Conservation (phyloP, 2,113 vertebrate genomes). For the Phycodurus eques region DNA sequence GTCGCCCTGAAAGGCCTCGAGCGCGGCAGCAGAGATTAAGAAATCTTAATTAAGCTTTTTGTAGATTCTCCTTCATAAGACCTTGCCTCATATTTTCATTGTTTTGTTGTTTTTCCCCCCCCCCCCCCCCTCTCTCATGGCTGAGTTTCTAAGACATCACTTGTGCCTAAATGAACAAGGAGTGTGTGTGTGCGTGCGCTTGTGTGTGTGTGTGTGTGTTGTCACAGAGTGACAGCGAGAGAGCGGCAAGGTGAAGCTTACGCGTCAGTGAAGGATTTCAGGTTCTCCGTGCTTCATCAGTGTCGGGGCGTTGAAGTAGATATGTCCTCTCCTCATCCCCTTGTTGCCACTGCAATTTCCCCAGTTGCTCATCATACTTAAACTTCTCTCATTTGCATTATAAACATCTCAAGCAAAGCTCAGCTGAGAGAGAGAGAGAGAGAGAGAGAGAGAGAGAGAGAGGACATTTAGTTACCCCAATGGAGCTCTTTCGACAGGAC, state of each 20-base stretch:
- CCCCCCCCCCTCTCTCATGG: conserved; percentile 24
- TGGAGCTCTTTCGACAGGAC: conserved; percentile 35
- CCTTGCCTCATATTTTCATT: conserved; percentile 54
- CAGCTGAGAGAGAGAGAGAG: conserved; percentile 62
- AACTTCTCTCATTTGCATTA: conserved; percentile 69
- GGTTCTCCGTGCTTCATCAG: conserved; percentile 59
- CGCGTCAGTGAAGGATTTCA: conserved; percentile 58
- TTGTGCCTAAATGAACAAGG: conserved; percentile 35
- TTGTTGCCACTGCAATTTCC: conserved; percentile 72
- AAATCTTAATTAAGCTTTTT: conserved; percentile 76
- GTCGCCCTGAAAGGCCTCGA: conserved; percentile 63
- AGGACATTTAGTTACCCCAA: conserved; percentile 42
- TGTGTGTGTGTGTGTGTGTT: conserved; percentile 23
- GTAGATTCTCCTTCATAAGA: conserved; percentile 73
- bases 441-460: conserved; percentile 55
- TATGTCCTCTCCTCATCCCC: conserved; percentile 63
- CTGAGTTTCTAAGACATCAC: conserved; percentile 39
- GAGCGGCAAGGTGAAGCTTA: conserved; percentile 39
- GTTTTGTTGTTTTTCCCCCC: conserved; percentile 25
- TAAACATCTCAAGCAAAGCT: conserved; percentile 62
- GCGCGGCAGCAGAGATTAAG: conserved; percentile 65
- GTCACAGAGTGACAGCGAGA: conserved; percentile 16
- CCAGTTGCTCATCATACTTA: conserved; percentile 71
- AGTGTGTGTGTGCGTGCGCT: conserved; percentile 26
- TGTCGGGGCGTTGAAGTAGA: conserved; percentile 62